Evolutionary conservation across 35 echinoderm and acorn worm species (phyloP).

Genomic region (Strongylocentrotus purpuratus): DNA sequence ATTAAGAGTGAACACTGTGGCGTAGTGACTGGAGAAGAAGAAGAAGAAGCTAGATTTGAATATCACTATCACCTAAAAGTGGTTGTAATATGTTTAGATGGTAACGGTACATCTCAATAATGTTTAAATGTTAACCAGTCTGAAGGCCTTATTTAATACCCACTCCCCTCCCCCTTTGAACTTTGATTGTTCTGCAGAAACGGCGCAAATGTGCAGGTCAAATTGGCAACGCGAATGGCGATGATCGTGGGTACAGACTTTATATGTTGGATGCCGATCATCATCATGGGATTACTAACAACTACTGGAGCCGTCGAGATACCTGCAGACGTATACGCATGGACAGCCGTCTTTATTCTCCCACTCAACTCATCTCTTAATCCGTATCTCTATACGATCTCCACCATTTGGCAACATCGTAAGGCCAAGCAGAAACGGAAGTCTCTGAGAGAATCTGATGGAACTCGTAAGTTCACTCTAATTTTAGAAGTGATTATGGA

Average conservation of each 20-base stretch:
- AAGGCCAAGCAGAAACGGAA: background rate
- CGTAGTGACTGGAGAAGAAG: no score
- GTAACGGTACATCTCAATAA: background rate
- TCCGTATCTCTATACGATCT: constrained; percentile 75
- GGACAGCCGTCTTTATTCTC: constrained; percentile 77
- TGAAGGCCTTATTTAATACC: background rate
- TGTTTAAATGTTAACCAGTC: no score
- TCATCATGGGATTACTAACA: constrained; percentile 67
- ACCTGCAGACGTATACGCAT: constrained; percentile 62
- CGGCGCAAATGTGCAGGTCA: constrained; percentile 27
- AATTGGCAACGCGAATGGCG: constrained; percentile 71
- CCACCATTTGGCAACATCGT: constrained; percentile 37
- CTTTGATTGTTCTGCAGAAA: background rate
- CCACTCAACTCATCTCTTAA: constrained; percentile 81
- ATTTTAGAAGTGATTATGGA: no score
- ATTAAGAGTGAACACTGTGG: no score
- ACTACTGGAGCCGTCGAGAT: constrained; percentile 11
- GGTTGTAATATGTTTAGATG: no score
- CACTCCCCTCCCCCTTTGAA: background rate
- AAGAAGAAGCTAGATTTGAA: no score
- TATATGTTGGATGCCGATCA: constrained; percentile 79
- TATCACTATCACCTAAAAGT: no score
- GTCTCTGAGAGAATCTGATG: background rate
- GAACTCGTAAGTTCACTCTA: background rate
- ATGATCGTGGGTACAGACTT: constrained; percentile 69